Evolutionary conservation across 2,113 vertebrate species (phyloP), one percentile per base, ranked within the genome.

Genomic region (Ammodytes marinus): DNA sequence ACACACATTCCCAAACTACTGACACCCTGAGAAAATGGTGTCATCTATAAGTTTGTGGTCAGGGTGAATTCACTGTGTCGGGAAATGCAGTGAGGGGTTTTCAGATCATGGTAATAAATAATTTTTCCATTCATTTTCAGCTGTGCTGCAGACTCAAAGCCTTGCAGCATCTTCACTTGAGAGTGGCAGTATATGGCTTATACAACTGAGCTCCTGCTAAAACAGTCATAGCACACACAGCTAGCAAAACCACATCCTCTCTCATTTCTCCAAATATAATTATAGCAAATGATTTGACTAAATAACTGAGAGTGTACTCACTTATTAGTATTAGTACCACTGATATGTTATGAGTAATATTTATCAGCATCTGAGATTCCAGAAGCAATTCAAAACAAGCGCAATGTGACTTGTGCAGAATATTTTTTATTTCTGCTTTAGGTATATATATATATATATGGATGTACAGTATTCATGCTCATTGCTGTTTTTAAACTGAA

Each of bases 191-290:
- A 5, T 6, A 4, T 39, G 3, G 5, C 27, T 58, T 3, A 0
- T 8, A 19, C 2, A 13, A 67, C 6, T 8, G 43, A 13, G 37
- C 17, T 39, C 37, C 45, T 40, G 5, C 50, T 39, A 6, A 69
- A 8, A 19, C 27, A 10, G 37, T 47, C 1, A 65, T 11, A 3
- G 4, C 0, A 60, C 8, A 49, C 58, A 54, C 60, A 77, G 54
- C 42, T 53, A 7, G 2, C 12, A 69, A 7, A 42, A 72, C 77
- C 80, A 89, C 87, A 79, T 86, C 86, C 70, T 80, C 8, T 69
- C 15, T 71, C 42, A 86, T 67, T 74, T 82, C 75, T 68, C 47
- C 72, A 76, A 1, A 64, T 80, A 59, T 63, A 2, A 70, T 54
- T 13, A 27, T 10, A 39, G 13, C 37, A 45, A 59, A 37, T 14